Conservation (phyloP, 2,797 vertebrate genomes). For the Acanthornis magna region DNA sequence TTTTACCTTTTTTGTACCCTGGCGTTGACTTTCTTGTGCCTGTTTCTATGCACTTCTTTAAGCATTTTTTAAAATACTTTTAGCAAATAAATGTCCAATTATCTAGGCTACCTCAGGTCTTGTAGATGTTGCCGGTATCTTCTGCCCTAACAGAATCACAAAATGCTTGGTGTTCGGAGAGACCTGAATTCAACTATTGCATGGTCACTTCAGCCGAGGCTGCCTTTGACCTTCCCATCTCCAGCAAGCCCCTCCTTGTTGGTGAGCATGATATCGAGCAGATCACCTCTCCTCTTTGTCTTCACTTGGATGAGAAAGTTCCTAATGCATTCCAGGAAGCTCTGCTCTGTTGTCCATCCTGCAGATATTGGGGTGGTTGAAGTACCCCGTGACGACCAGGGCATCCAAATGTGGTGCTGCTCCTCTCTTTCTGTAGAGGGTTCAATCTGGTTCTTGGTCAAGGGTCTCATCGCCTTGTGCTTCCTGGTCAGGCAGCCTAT, state of each 20-base stretch:
- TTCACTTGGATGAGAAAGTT: background rate
- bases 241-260: background rate
- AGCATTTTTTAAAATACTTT: background rate
- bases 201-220: background rate
- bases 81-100: background rate
- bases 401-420: background rate
- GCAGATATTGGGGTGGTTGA: background rate
- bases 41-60: background rate
- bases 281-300: background rate
- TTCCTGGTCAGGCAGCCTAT: background rate
- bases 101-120: background rate
- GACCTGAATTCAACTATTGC: background rate
- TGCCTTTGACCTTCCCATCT: background rate
- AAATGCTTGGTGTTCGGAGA: background rate
- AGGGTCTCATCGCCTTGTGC: background rate
- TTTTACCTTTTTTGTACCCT: background rate
- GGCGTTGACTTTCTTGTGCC: background rate
- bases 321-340: background rate
- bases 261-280: background rate
- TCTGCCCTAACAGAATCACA: background rate
- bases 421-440: background rate
- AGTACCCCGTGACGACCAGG: no score
- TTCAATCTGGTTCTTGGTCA: background rate
- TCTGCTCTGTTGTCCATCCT: background rate
- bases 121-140: background rate